These are phyloP conservation scores for Paedocypris micromegethes DNA, from an alignment of 2,797 vertebrate genomes.

Conservation along the genomic window DNA sequence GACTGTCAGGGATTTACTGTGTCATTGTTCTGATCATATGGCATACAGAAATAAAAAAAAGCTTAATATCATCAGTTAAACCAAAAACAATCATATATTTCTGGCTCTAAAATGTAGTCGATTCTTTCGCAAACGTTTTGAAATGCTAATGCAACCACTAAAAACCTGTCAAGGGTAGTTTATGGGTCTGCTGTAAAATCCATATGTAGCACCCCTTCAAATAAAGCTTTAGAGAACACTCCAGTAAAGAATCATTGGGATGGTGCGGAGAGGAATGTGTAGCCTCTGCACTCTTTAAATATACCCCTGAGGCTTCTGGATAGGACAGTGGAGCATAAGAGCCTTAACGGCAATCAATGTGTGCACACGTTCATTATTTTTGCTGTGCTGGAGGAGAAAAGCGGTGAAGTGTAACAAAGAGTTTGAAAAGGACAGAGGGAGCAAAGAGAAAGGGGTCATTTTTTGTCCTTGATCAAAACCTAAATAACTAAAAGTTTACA, in stretches of 20 bases:
- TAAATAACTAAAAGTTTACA: not conserved
- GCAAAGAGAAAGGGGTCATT: not conserved
- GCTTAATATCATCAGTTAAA: constrained; percentile 9
- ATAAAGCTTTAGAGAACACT: constrained; percentile 28
- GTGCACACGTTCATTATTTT: constrained; percentile 19
- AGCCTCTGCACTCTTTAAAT: constrained; percentile 39
- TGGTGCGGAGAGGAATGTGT: constrained; percentile 29
- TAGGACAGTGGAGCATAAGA: constrained; percentile 29
- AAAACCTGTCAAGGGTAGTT: constrained; percentile 27
- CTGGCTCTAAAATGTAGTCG: not conserved
- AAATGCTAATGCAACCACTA: constrained; percentile 28
- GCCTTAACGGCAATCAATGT: constrained; percentile 30
- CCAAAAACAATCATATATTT: not conserved
- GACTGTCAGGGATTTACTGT: not conserved
- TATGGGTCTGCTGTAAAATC: constrained; percentile 30
- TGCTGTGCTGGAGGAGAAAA: constrained; percentile 29
- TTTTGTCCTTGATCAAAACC: constrained; percentile 8
- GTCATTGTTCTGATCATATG: not conserved
- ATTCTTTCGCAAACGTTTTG: constrained; percentile 12
- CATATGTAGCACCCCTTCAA: constrained; percentile 15
- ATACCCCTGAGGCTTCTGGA: constrained; percentile 30
- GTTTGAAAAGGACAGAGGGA: not conserved
- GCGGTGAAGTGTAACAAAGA: constrained; percentile 33
- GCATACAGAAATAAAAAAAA: not conserved
- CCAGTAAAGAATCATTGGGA: constrained; percentile 28